A percentile compares a stretch with the other conserved stretches of the same genome.
Evolutionary conservation across 1,140 invertebrate species (phyloP).

Genomic region (Hyles vespertilio): DNA sequence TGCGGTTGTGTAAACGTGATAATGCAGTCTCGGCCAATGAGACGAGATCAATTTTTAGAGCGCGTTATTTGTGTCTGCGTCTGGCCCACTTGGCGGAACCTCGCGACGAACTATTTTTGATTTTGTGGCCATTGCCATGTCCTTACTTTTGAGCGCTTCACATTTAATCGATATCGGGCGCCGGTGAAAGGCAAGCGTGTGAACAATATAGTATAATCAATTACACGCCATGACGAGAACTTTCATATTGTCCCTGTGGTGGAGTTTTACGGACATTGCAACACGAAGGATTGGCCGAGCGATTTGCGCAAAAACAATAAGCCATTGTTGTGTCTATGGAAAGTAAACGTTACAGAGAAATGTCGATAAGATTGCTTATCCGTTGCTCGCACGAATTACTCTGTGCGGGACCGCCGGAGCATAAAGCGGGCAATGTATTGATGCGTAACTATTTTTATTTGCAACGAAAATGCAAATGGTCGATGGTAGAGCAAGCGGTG

Average conservation of each 20-base stretch:
- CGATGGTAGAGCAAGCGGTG: conserved; percentile 10
- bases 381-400: conserved; percentile 19
- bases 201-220: conserved; percentile 21
- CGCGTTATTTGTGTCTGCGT: conserved; percentile 37
- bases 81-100: conserved; percentile 49
- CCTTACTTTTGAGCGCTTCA: conserved; percentile 25
- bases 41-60: conserved; percentile 31
- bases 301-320: conserved; percentile 39
- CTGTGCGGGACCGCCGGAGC: conserved; percentile 6
- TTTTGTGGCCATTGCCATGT: conserved; percentile 50
- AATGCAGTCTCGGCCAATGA: conserved; percentile 27
- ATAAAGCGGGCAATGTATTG: conserved; percentile 8
- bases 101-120: conserved; percentile 46
- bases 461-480: background rate
- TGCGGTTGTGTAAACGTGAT: conserved; percentile 30
- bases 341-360: conserved; percentile 39
- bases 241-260: conserved; percentile 20
- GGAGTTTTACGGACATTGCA: conserved; percentile 1
- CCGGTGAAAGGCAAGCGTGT: conserved; percentile 20
- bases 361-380: conserved; percentile 49
- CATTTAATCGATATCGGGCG: conserved; percentile 6
- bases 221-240: conserved; percentile 18
- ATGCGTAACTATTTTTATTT: conserved; percentile 12
- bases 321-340: conserved; percentile 40
- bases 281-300: conserved; percentile 14